Percentiles rank a stretch among this genome's conserved stretches.
phyloP scores from a whole-genome alignment of 1,140 invertebrate species.

The Rhopalosiphum padi region DNA sequence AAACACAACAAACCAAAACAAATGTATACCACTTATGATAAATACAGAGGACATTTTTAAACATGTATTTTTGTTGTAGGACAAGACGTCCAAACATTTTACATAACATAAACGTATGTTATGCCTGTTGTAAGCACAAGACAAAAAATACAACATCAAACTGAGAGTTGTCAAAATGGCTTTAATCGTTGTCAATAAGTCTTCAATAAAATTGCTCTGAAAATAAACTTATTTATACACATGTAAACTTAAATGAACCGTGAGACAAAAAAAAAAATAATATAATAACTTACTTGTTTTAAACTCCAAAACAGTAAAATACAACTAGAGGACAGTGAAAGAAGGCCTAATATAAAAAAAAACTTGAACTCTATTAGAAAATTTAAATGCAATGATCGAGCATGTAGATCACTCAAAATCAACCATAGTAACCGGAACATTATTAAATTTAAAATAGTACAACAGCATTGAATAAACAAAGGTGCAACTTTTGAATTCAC shows the following conservation, averaged over 20 bases:
- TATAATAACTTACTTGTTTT: constrained; percentile 50
- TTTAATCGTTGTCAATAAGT: constrained; percentile 52
- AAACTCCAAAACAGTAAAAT: constrained; percentile 51
- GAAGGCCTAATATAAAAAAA: constrained; percentile 55
- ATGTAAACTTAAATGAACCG: constrained; percentile 11
- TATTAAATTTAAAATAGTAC: not conserved
- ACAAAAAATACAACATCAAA: constrained; percentile 52
- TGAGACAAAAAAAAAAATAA: constrained; percentile 32
- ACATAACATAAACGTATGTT: constrained; percentile 38
- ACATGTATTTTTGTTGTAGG: constrained; percentile 44
- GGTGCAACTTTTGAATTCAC: not conserved
- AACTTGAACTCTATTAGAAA: constrained; percentile 29
- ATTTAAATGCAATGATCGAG: constrained; percentile 31
- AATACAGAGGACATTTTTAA: constrained; percentile 53
- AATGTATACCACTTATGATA: constrained; percentile 43
- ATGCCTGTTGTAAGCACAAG: constrained; percentile 47
- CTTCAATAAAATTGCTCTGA: constrained; percentile 55
- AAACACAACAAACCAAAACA: constrained; percentile 55
- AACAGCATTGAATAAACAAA: not conserved
- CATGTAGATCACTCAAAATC: constrained; percentile 9
- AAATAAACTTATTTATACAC: constrained; percentile 55
- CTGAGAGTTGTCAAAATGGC: constrained; percentile 49
- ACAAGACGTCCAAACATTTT: constrained; percentile 43
- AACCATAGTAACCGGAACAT: not conserved
- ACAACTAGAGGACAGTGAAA: constrained; percentile 39